Evolutionary conservation across 2,797 vertebrate genomes (phyloP), one percentile per base, ranked within the genome.

Genomic region (Siniperca scherzeri): DNA sequence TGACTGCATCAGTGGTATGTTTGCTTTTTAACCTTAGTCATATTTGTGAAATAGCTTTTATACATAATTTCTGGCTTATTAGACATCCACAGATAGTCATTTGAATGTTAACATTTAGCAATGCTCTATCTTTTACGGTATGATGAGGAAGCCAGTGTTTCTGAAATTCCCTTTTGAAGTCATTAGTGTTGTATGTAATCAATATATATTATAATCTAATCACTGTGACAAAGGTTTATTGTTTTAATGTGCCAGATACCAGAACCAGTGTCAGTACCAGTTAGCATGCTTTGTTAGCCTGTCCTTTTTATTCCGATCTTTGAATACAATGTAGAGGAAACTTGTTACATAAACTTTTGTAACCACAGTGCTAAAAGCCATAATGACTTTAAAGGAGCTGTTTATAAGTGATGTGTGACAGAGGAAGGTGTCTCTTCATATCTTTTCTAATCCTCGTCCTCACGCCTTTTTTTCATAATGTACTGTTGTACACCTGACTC

Each of bases 1-100:
- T 14, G 73, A 73, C 80, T 75, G 68, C 87, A 74, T 30, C 67
- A 56, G 52, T 48, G 92, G 94, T 94, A 93, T 13, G 92, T 94
- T 62, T 75, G 61, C 30, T 65, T 76, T 74, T 76, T 67, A 55
- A 65, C 38, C 65, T 68, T 2, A 27, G 0, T 11, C 5, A 0
- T 70, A 16, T 44, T 73, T 40, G 13, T 77, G 0, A 59, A 53
- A 52, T 61, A 42, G 30, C 12, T 52, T 53, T 19, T 68, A 42
- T 1, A 22, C 19, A 27, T 36, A 21, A 17, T 46, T 10, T 46
- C 6, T 25, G 6, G 1, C 30, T 60, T 74, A 44, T 57, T 14
- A 50, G 25, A 17, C 25, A 21, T 50, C 4, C 1, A 10, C 10
- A 16, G 16, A 19, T 4, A n/a, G 12, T 5, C 42, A 17, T 59